phyloP scores from a whole-genome alignment of 2,797 vertebrate species.

The Schizopygopsis malacanthus region DNA sequence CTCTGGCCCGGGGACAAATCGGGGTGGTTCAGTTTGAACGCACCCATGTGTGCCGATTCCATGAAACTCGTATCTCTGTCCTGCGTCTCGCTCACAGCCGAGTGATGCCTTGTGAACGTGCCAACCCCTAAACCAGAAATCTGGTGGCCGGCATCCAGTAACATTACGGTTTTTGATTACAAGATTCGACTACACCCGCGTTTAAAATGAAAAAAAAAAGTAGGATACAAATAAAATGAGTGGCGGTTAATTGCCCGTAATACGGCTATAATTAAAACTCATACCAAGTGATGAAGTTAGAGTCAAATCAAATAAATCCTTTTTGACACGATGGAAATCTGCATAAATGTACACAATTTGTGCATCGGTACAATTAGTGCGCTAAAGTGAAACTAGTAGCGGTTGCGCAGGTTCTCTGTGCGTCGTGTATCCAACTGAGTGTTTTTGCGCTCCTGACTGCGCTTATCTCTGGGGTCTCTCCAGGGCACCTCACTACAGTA shows the following conservation, averaged over 20 bases:
- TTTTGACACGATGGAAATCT: constrained; percentile 35
- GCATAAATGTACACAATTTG: neutral
- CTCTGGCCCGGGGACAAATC: constrained; percentile 83
- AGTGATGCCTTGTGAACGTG: constrained; percentile 83
- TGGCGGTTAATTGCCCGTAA: constrained; percentile 19
- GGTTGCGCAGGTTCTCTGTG: constrained; percentile 15
- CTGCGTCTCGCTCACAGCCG: constrained; percentile 78
- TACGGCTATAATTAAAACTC: constrained; percentile 2
- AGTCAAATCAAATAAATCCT: constrained; percentile 25
- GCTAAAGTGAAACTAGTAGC: neutral
- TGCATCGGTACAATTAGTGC: constrained; percentile 2
- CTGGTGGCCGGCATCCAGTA: constrained; percentile 86
- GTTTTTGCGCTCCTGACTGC: constrained; percentile 42
- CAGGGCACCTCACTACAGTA: constrained; percentile 72
- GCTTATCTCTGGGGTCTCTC: constrained; percentile 59
- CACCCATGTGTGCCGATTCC: constrained; percentile 85
- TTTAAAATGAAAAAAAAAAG: neutral
- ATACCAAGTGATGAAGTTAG: constrained; percentile 27
- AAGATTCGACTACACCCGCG: constrained; percentile 22
- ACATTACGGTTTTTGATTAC: constrained; percentile 69
- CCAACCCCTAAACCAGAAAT: constrained; percentile 84
- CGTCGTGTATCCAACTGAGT: constrained; percentile 44
- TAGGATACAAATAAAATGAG: constrained; percentile 7
- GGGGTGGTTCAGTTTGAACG: constrained; percentile 85
- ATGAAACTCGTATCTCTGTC: constrained; percentile 86